Percentiles rank a stretch among this genome's conserved stretches.
These are phyloP conservation scores for Pyrgilauda ruficollis DNA, from an alignment of 2,113 vertebrate genomes.

Conservation along the genomic window DNA sequence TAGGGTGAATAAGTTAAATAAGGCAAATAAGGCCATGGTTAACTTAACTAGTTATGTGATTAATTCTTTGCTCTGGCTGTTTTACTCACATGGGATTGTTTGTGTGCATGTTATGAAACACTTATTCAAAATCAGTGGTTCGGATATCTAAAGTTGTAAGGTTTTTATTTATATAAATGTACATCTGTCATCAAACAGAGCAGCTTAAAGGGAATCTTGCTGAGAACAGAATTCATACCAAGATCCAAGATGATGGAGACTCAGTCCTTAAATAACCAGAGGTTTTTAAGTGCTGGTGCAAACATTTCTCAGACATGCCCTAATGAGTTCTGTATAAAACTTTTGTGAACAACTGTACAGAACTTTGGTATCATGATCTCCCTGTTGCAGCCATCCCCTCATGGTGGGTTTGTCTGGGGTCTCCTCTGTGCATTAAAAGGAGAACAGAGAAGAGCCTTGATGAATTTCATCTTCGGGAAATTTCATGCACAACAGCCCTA, in stretches of 20 bases:
- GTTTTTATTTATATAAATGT: constrained; percentile 2
- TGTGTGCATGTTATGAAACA: neutral
- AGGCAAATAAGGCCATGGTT: neutral
- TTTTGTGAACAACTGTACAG: neutral
- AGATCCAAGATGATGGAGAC: neutral
- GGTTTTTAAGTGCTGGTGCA: neutral
- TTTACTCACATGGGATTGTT: neutral
- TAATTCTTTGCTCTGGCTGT: neutral
- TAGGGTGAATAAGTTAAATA: constrained; percentile 32
- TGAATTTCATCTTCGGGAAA: neutral
- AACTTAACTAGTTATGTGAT: neutral
- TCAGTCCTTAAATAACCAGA: neutral
- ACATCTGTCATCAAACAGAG: neutral
- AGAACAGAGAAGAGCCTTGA: neutral
- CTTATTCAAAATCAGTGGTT: neutral
- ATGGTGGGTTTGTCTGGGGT: neutral
- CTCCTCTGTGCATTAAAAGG: fast-evolving
- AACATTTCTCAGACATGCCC: neutral
- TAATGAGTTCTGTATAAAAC: neutral
- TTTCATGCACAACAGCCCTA: neutral
- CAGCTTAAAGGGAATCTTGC: neutral
- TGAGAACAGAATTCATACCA: neutral
- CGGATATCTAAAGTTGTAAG: neutral
- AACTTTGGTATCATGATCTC: neutral
- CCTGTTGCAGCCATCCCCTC: neutral